phyloP scores from a whole-genome alignment of 2,888 invertebrate genomes.

The Acleris cristana region DNA sequence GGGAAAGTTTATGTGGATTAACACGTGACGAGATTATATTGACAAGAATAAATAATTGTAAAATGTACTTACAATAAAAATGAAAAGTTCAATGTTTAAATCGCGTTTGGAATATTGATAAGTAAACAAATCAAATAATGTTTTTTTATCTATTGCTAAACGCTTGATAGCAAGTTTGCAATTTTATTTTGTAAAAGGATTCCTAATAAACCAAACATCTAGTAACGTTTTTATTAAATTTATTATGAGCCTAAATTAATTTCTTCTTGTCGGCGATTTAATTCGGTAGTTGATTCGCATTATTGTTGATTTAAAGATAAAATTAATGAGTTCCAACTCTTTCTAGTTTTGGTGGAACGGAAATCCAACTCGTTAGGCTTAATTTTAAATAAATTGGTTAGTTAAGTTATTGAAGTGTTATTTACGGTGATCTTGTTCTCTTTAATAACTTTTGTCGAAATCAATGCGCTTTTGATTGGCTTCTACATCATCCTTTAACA shows the following conservation, averaged over 20 bases:
- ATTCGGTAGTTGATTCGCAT: conserved; percentile 35
- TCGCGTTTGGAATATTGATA: no score
- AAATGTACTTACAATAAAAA: no score
- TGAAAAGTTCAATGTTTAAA: no score
- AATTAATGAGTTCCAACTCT: conserved; percentile 22
- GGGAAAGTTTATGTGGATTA: no score
- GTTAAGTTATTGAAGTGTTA: conserved; percentile 20
- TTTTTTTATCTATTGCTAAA: not conserved
- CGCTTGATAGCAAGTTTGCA: not conserved
- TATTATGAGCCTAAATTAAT: conserved; percentile 25
- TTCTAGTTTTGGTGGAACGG: conserved; percentile 22
- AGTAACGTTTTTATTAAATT: conserved; percentile 23
- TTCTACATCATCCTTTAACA: no score
- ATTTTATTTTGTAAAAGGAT: conserved; percentile 2
- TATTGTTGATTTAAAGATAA: conserved; percentile 33
- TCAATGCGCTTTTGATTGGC: no score
- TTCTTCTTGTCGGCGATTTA: conserved; percentile 33
- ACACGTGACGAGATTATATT: no score
- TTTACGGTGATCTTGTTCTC: not conserved
- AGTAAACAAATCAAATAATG: no score
- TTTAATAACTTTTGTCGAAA: not conserved
- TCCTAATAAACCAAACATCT: conserved; percentile 8
- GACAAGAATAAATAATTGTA: no score
- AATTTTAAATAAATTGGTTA: conserved; percentile 22
- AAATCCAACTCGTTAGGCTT: conserved; percentile 20